Conservation (phyloP, 2,797 vertebrate species). For the Neosilurus hyrtlii region DNA sequence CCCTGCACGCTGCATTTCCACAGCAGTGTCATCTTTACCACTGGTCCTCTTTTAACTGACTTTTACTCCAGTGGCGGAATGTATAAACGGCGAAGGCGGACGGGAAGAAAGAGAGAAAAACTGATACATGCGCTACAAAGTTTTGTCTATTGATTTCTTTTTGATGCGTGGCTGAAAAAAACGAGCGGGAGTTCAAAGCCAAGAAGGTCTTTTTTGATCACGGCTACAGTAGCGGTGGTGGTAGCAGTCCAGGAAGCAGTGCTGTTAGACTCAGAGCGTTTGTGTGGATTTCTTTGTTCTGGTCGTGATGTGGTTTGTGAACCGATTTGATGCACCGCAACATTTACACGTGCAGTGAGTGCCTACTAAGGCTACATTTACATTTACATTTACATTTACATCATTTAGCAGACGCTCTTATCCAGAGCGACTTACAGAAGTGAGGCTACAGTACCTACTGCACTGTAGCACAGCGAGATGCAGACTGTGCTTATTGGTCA, state of each 20-base stretch:
- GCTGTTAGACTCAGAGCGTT: slow-evolving; percentile 48
- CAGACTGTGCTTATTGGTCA: slow-evolving; percentile 40
- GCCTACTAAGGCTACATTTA: background rate
- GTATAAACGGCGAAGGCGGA: slow-evolving; percentile 65
- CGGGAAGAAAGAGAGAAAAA: slow-evolving; percentile 61
- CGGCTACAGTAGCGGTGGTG: slow-evolving; percentile 58
- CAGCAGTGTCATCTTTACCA: slow-evolving; percentile 72
- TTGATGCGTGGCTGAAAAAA: slow-evolving; percentile 68
- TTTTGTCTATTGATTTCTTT: slow-evolving; percentile 77
- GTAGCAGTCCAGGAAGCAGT: slow-evolving; percentile 58
- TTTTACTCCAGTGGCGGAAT: slow-evolving; percentile 72
- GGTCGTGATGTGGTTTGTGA: slow-evolving; percentile 43
- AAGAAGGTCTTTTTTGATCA: slow-evolving; percentile 70
- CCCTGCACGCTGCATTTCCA: slow-evolving; percentile 66
- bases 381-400: no score
- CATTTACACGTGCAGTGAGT: slow-evolving; percentile 30
- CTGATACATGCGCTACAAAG: slow-evolving; percentile 67
- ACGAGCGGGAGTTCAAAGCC: slow-evolving; percentile 67
- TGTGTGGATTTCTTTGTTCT: slow-evolving; percentile 60
- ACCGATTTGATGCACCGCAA: slow-evolving; percentile 55
- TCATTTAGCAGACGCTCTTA: no score
- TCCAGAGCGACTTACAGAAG: no score
- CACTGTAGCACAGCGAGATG: slow-evolving; percentile 13
- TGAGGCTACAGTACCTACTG: no score
- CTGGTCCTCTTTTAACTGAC: slow-evolving; percentile 71